Evolutionary conservation across 1,140 invertebrate genomes (phyloP), one percentile per base, ranked within the genome.

Genomic region (Cepaea nemoralis): DNA sequence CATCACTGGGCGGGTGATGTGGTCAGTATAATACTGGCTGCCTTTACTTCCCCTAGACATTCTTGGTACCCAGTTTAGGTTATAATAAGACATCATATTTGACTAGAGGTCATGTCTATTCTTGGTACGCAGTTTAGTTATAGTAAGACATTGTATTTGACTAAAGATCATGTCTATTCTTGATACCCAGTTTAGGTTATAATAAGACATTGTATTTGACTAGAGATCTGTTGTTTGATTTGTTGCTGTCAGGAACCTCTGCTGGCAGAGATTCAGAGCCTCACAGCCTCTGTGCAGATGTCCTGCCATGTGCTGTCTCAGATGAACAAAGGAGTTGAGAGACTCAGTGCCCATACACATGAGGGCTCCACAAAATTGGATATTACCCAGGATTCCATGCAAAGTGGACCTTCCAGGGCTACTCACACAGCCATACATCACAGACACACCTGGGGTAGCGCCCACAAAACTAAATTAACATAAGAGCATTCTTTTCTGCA

Each of bases 181-280:
- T 16, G 31, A 69, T 33, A 22, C 16, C 31, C 16, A 69, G 67
- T 22, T 22, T 22, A 31, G 12, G 14, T 69, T 31, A 14, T 12
- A 22, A 12, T 22, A 16, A 69, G 33, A 12, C 16, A 69, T 69
- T 22, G 16, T 69, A 22, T 69, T 69, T 19, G 16, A 14, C n/a
- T n/a, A n/a, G n/a, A n/a, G n/a, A n/a, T n/a, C n/a, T n/a, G n/a
- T n/a, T 40, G n/a, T n/a, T n/a, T n/a, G n/a, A n/a, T n/a, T 75
- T 50, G 22, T 10, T 77, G 8, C 14, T n/a, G 5, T 1, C 75
- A 77, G 75, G 75, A 77, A 66, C 50, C 75, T 19, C 24, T 77
- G 55, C 12, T 77, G 35, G 55, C 40, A 24, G 50, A 77, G 33
- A 37, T 77, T 33, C 75, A 77, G 59, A 66, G 75, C 37, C 35